Conservation (phyloP, 2,797 vertebrate genomes). For the Eulemur albifrons region DNA sequence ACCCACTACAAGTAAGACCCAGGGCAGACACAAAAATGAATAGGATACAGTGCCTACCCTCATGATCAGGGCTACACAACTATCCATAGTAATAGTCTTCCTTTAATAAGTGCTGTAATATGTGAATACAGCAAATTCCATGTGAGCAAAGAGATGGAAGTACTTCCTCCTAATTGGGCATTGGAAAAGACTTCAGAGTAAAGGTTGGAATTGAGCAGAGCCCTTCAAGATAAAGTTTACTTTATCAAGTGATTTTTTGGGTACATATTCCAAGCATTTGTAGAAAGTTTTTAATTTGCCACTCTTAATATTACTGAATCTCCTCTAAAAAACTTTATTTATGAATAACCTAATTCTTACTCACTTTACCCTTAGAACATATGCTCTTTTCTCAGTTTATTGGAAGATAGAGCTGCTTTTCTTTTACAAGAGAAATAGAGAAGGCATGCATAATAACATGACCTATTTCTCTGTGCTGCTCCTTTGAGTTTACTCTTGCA, state of each 20-base stretch:
- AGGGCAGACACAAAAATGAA: neutral
- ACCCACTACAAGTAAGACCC: neutral
- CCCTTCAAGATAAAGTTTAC: neutral
- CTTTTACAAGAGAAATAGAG: neutral
- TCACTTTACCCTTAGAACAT: neutral
- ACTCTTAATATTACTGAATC: neutral
- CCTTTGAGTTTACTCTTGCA: neutral
- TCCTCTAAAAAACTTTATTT: neutral
- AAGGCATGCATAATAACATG: neutral
- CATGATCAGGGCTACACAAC: neutral
- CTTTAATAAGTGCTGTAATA: neutral
- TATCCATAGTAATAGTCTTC: neutral
- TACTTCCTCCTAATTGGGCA: neutral
- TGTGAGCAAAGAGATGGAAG: neutral
- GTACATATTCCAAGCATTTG: neutral
- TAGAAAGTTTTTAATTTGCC: neutral
- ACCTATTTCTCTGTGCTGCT: neutral
- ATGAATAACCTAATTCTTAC: neutral
- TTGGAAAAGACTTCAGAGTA: neutral
- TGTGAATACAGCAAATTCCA: neutral
- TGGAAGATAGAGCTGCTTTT: neutral
- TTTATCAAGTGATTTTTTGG: neutral
- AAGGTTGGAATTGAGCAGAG: neutral
- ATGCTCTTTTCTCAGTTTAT: neutral
- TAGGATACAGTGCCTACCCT: neutral